Evolutionary conservation across 2,113 vertebrate genomes (phyloP).

Genomic region (human (Homo sapiens)): DNA sequence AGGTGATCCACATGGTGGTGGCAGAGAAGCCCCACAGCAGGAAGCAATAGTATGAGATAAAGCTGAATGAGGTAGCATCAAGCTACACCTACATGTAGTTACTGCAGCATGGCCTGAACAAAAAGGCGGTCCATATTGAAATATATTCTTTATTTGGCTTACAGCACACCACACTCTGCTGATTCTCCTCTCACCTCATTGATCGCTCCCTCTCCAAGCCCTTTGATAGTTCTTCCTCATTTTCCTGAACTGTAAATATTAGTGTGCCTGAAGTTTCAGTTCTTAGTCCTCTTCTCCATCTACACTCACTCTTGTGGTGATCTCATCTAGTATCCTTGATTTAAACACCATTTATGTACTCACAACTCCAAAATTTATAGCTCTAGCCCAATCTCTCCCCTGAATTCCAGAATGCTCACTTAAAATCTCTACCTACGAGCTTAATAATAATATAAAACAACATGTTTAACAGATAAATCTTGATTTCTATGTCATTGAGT

Average conservation of each 20-base stretch:
- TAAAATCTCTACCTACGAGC: neutral
- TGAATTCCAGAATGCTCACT: neutral
- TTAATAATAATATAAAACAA: neutral
- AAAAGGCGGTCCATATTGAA: neutral
- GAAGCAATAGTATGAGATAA: neutral
- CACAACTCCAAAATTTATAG: neutral
- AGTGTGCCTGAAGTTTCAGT: neutral
- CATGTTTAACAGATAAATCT: neutral
- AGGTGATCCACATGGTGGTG: neutral
- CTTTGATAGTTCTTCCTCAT: neutral
- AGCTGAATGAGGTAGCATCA: neutral
- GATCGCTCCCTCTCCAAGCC: neutral
- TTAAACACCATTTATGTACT: neutral
- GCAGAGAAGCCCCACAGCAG: neutral
- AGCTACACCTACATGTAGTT: neutral
- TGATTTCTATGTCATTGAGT: neutral
- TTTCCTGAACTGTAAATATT: neutral
- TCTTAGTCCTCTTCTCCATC: neutral
- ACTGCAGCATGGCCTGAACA: neutral
- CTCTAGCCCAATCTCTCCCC: neutral
- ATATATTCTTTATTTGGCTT: neutral
- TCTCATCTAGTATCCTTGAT: neutral
- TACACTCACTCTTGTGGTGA: neutral
- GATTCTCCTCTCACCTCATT: neutral
- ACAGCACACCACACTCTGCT: neutral